phyloP scores from a whole-genome alignment of 2,113 vertebrate species.

The Sebastes fasciatus region DNA sequence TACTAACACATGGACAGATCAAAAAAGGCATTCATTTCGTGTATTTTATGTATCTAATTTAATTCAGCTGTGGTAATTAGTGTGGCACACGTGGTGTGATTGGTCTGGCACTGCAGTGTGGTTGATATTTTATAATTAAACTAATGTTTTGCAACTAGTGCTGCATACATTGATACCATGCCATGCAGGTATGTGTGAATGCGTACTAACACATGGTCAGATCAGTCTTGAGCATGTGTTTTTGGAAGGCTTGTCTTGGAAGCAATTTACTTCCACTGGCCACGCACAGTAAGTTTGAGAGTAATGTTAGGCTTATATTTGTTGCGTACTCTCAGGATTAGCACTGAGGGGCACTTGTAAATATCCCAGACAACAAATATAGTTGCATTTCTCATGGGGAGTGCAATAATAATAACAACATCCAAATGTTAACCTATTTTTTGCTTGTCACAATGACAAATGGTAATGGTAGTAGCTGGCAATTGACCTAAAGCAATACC shows the following conservation, averaged over 20 bases:
- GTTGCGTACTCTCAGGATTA: background rate
- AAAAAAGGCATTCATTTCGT: rapidly evolving
- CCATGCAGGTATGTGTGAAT: background rate
- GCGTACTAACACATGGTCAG: background rate
- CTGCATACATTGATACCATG: background rate
- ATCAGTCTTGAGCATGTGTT: background rate
- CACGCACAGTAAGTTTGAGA: background rate
- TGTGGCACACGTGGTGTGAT: background rate
- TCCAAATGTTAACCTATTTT: slow-evolving; percentile 26
- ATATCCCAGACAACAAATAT: slow-evolving; percentile 17
- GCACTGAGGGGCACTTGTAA: background rate
- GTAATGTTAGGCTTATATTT: background rate
- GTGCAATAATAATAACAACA: slow-evolving; percentile 8
- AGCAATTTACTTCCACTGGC: background rate
- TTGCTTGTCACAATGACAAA: background rate
- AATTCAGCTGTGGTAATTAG: background rate
- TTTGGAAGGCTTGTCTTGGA: background rate
- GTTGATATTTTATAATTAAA: background rate
- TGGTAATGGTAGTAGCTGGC: background rate
- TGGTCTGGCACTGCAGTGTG: background rate
- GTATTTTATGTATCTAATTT: background rate
- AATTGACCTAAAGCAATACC: slow-evolving; percentile 1
- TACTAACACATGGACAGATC: background rate
- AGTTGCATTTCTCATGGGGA: background rate
- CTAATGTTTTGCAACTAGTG: slow-evolving; percentile 1